Evolutionary conservation across 2,888 invertebrate genomes (phyloP).

Genomic region (Phasia obesa): DNA sequence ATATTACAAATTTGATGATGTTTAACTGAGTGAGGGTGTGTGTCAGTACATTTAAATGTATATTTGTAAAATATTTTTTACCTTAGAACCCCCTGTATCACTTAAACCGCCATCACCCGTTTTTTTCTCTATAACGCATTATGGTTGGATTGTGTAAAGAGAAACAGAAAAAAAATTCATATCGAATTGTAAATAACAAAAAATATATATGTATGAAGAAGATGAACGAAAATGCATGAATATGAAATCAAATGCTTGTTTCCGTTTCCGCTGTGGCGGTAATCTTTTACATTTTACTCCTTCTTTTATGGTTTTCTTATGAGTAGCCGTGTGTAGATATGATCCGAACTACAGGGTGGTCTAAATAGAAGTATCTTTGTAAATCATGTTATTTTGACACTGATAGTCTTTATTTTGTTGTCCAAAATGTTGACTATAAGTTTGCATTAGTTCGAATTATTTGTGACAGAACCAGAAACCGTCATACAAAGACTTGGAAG

Average conservation of each 20-base stretch:
- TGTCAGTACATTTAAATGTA: background rate
- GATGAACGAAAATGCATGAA: slow-evolving; percentile 60
- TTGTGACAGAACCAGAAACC: no score
- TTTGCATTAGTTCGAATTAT: no score
- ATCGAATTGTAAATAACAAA: slow-evolving; percentile 3
- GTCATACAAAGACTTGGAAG: no score
- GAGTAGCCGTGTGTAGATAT: no score
- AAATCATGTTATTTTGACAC: no score
- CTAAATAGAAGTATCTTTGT: no score
- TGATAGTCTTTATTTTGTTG: no score
- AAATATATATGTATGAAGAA: background rate
- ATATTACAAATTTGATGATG: slow-evolving; percentile 47
- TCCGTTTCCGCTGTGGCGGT: slow-evolving; percentile 64
- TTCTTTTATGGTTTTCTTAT: background rate
- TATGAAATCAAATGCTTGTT: slow-evolving; percentile 66
- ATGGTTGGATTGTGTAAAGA: slow-evolving; percentile 6
- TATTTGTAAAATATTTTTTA: slow-evolving; percentile 1
- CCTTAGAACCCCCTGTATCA: background rate
- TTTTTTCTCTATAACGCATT: background rate
- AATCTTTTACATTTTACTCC: slow-evolving; percentile 14
- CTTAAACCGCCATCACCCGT: slow-evolving; percentile 12
- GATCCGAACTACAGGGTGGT: no score
- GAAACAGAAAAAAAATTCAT: background rate
- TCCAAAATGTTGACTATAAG: no score
- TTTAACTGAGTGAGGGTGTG: background rate